Evolutionary conservation across 2,888 invertebrate species (phyloP), one percentile per base, ranked within the genome.

Genomic region (Parascotia fuliginaria): DNA sequence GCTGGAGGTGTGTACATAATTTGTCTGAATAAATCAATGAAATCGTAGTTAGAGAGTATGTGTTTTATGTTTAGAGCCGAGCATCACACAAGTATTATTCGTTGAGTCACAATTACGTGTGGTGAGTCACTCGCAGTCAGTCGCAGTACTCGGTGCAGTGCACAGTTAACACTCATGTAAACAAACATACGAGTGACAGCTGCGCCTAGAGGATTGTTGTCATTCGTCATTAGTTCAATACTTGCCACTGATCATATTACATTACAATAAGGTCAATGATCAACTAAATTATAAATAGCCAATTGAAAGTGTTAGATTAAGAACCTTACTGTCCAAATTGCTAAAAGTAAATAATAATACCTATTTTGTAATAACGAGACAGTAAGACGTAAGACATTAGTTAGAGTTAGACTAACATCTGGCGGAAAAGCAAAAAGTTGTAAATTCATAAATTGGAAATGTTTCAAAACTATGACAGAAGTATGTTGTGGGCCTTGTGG

Each of bases 1-100:
- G 67, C 71, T 60, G 75, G 73, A 77, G 71, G 72, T 75, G 66
- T 87, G 88, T 89, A 87, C 78, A 88, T 86, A 83, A 63, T 75
- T 77, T 75, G 70, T 77, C 73, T 75, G 63, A 78, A 78, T 79
- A 79, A 82, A 83, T 81, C 77, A 74, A 75, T 80, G 66, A 75
- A 73, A 77, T 81, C 71, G 65, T 78, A 73, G 65, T 71, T 73
- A 29, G 58, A 73, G 69, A 68, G 60, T 76, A 66, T 73, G 59
- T 74, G 61, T 79, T 78, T 77, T 57, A 61, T 70, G 59, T 75
- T 73, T 67, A 28, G 59, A 65, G 75, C 63, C 27, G 65, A 69
- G 67, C 73, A 71, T 77, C 76, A 73, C 72, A 70, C 70, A 60
- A 52, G 55, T 50, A 46, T 9, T 24, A 19, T 19, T 2, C 34